Base-by-base conservation (phyloP, 2,797 vertebrate species). In the Tokudaia muenninki region DNA sequence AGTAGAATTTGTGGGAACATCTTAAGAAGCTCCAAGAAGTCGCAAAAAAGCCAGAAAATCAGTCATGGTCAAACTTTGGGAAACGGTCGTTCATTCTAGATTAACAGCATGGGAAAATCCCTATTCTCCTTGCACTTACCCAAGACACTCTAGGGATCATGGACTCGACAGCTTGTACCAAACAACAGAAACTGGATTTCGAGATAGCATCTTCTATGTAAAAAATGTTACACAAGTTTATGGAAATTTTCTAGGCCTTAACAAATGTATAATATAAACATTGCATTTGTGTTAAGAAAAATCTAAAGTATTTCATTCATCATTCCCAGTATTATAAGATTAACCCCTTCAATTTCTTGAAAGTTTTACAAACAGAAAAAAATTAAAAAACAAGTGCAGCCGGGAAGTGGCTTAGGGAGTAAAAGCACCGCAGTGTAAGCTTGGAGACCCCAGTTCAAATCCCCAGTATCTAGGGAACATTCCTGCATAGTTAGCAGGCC, bases 191-290 rank as follows among this genome's bases (percentile, higher is more conserved):
- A 65, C 21, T 61, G 67, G 14, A 92, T 78, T 88, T 72, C 59
- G 34, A 86, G 8, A 92, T 80, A 50, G 9, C 82, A 83, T 16
- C 14, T 22, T 87, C 78, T 34, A n/a, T 59, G 75, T 9, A 92
- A 83, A 93, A 93, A 89, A 88, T 44, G 1, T 79, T 72, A 90
- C 52, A 57, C 13, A 17, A 94, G 41, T 2, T 91, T 87, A 67
- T 31, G 26, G 72, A 7, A 92, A 95, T n/a, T 92, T 88, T 90
- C 57, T 70, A 91, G 84, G 78, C 11, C 44, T 88, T 88, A 89
- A 79, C 12, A 63, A 90, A 95, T 92, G 4, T 91, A 59, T 47
- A 83, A 57, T 21, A 65, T 22, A 55, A 70, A 82, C 31, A 90
- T 37, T 84, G 47, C 22, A n/a, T 92, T 61, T 82, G n/a, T 61